Percentiles rank a stretch among this genome's conserved stretches.
Conservation (phyloP, 2,888 invertebrate species). For the Himalopsyche japonica region DNA sequence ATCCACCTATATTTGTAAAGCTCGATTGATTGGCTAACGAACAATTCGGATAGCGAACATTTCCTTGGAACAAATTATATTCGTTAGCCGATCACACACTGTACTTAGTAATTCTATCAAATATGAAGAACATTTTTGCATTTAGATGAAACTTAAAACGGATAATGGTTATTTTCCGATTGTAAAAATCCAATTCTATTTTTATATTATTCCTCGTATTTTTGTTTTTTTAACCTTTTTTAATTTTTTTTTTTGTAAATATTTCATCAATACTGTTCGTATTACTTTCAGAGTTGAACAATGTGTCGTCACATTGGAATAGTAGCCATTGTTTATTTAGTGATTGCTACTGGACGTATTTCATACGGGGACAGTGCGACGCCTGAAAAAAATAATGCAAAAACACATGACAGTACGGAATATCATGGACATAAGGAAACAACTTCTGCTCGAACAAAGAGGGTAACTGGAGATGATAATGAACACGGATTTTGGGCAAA, state of each 20-base stretch:
- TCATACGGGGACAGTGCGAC: neutral
- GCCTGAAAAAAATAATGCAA: neutral
- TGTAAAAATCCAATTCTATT: no score
- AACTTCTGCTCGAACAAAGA: conserved; percentile 42
- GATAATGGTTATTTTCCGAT: no score
- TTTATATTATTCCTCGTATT: no score
- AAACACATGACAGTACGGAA: neutral
- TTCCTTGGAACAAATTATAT: no score
- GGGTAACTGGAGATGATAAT: conserved; percentile 43
- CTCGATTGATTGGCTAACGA: no score
- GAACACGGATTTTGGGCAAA: conserved; percentile 51
- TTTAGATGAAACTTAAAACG: no score
- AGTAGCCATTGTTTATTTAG: neutral
- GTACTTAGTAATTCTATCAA: no score
- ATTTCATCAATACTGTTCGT: neutral
- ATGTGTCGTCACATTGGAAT: neutral
- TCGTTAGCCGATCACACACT: no score
- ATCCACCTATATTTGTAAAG: no score
- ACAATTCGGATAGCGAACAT: no score
- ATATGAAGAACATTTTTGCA: no score
- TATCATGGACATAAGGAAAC: neutral
- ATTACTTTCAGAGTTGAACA: neutral
- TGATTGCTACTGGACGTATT: neutral
- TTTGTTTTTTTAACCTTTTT: no score
- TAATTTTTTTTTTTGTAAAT: neutral